phyloP scores from a whole-genome alignment of 2,797 vertebrate genomes.

The Lepilemur ruficaudatus region DNA sequence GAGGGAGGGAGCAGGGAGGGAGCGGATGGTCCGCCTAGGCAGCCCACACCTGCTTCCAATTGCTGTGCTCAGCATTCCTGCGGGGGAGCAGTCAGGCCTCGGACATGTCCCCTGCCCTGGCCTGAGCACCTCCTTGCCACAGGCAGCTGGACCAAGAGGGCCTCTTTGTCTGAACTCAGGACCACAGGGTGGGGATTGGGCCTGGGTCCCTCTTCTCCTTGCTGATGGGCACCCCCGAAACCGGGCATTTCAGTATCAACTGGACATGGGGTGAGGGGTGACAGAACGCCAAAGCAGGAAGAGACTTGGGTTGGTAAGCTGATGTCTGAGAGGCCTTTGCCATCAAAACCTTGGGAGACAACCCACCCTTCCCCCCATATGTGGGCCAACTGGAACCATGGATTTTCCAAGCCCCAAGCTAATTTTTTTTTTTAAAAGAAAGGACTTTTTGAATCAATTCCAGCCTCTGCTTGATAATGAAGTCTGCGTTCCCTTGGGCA shows the following conservation, averaged over 20 bases:
- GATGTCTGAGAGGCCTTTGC: neutral
- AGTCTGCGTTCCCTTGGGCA: neutral
- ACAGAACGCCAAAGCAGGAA: neutral
- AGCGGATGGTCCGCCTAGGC: neutral
- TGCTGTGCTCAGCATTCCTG: conserved; percentile 55
- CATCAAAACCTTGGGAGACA: neutral
- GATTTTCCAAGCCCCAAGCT: neutral
- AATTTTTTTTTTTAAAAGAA: neutral
- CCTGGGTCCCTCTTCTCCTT: neutral
- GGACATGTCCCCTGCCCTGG: neutral
- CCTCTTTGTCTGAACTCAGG: neutral
- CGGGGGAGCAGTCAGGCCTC: neutral
- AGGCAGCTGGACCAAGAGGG: neutral
- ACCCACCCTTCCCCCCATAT: neutral
- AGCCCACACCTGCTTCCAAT: conserved; percentile 73
- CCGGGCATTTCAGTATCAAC: neutral
- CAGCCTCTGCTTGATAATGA: neutral
- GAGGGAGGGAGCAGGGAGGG: conserved; percentile 12
- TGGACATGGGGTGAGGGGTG: neutral
- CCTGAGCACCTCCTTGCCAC: neutral
- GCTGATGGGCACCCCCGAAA: neutral
- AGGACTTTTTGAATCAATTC: neutral
- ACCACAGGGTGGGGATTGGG: neutral
- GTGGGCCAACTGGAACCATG: neutral
- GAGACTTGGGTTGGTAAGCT: neutral